Conservation (phyloP, 2,113 vertebrate species). For the Paralichthys olivaceus region DNA sequence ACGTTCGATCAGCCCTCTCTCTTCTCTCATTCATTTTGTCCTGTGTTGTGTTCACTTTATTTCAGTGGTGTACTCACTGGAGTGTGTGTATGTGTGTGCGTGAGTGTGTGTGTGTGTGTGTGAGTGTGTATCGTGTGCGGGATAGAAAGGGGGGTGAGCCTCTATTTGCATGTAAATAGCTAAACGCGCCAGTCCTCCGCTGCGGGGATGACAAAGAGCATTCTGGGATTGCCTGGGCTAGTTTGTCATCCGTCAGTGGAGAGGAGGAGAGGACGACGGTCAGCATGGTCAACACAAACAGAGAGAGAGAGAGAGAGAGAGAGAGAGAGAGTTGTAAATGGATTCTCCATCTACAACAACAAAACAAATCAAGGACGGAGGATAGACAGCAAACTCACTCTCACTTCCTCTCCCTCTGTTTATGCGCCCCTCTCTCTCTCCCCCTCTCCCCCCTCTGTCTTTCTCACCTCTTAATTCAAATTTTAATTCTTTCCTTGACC, state of each 20-base stretch:
- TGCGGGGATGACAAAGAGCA: slow-evolving; percentile 61
- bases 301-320: not conserved
- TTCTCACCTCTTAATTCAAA: slow-evolving; percentile 39
- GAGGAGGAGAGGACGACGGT: not conserved
- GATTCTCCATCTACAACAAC: slow-evolving; percentile 17
- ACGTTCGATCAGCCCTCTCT: not conserved
- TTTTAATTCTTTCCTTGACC: slow-evolving; percentile 38
- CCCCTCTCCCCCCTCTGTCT: not conserved
- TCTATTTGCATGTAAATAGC: slow-evolving; percentile 75
- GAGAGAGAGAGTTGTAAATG: slow-evolving; percentile 18
- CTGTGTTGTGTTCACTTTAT: not conserved
- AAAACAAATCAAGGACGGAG: slow-evolving; percentile 45
- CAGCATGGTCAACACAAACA: slow-evolving; percentile 15
- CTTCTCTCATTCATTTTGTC: not conserved
- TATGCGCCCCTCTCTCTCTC: slow-evolving; percentile 3
- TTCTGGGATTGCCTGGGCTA: slow-evolving; percentile 63
- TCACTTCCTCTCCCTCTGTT: slow-evolving; percentile 22
- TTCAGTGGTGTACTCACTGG: not conserved
- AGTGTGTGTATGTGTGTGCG: slow-evolving; percentile 26
- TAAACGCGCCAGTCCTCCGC: slow-evolving; percentile 43
- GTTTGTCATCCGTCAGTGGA: slow-evolving; percentile 53
- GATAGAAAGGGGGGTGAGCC: slow-evolving; percentile 1
- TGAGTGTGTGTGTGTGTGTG: slow-evolving; percentile 13
- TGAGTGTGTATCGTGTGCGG: slow-evolving; percentile 7
- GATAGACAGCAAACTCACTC: slow-evolving; percentile 5